Evolutionary conservation across 2,113 vertebrate species (phyloP).

Genomic region (Thamnaconus septentrionalis): DNA sequence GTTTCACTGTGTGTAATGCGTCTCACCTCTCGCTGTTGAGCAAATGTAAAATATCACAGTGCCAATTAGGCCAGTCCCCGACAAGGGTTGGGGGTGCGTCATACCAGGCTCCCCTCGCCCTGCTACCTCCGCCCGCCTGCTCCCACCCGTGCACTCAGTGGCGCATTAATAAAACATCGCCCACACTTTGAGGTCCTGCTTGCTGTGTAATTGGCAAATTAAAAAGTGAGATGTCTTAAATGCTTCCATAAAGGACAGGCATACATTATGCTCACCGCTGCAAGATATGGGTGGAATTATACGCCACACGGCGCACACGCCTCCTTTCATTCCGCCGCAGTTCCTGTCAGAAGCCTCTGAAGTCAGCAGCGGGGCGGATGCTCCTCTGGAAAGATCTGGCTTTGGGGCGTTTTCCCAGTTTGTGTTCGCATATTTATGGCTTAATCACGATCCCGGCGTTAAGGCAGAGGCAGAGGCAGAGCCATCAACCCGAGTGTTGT

Average conservation of each 20-base stretch:
- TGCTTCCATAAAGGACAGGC: constrained; percentile 66
- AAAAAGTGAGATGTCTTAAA: constrained; percentile 87
- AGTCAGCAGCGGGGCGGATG: constrained; percentile 51
- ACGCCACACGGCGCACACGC: constrained; percentile 9
- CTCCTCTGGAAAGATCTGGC: constrained; percentile 47
- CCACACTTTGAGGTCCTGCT: constrained; percentile 78
- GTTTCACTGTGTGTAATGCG: too few relatives aligned
- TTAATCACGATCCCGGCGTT: constrained; percentile 36
- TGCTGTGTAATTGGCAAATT: constrained; percentile 95
- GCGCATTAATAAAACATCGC: constrained; percentile 93
- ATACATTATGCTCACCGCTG: background rate
- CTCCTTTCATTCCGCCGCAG: constrained; percentile 8
- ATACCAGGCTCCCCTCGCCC: constrained; percentile 1
- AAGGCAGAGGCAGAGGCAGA: constrained; percentile 12
- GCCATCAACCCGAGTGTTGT: background rate
- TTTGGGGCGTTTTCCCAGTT: constrained; percentile 47
- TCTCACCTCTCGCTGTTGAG: constrained; percentile 22
- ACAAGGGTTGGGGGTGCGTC: constrained; percentile 46
- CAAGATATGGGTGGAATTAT: too few relatives aligned
- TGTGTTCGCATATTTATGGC: constrained; percentile 37
- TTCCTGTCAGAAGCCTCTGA: constrained; percentile 37
- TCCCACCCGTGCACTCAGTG: constrained; percentile 61
- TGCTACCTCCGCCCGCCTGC: constrained; percentile 9
- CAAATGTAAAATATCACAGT: constrained; percentile 73
- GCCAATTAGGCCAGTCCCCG: constrained; percentile 75